Base-by-base conservation (phyloP, 2,888 invertebrate genomes). In the Galerucella pusilla region DNA sequence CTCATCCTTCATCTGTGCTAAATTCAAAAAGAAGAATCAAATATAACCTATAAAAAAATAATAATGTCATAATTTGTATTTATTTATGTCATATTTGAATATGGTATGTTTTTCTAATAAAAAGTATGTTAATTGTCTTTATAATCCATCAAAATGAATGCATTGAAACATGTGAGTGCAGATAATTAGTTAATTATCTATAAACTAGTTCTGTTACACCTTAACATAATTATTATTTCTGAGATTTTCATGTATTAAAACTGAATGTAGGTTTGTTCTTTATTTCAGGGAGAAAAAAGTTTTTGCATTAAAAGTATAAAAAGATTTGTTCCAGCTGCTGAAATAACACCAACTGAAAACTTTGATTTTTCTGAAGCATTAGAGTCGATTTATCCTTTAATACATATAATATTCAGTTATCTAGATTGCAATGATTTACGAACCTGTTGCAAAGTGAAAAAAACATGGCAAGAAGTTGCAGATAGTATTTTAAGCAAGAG, bases 361-460 rank as follows among this genome's bases (percentile, higher is more conserved):
- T 85, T 85, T 72, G 75, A 82, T 71, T 83, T 86, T 77, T 81
- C 80, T 1, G 81, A 82, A 74, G 82, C 83, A 10, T 72, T 86
- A 25, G 83, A 82, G 68, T 81, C 81, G 45, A 80, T 85, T 52
- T 85, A 84, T 74, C 86, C 85, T 7, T 74, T 86, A 63, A 70
- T 85, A 67, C 82, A 85, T 63, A 79, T 84, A 12, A 77, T 86
- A 45, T 85, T 86, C 70, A 78, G 78, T 64, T 85, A 83, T 77
- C 74, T 86, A 64, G 78, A 82, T 64, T 83, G 78, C 69, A 77
- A 81, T 46, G 85, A 84, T 61, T 77, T 86, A 70, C 79, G 80
- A 79, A 78, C 68, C 10, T 84, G 83, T 61, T 72, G 79, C 42
- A 42, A 79, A 75, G 83, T 86, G 16, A 84, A 82, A 69, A 72